Percentiles rank a stretch among this genome's conserved stretches.
phyloP scores from a whole-genome alignment of 2,113 vertebrate genomes.

The Stegastes partitus region DNA sequence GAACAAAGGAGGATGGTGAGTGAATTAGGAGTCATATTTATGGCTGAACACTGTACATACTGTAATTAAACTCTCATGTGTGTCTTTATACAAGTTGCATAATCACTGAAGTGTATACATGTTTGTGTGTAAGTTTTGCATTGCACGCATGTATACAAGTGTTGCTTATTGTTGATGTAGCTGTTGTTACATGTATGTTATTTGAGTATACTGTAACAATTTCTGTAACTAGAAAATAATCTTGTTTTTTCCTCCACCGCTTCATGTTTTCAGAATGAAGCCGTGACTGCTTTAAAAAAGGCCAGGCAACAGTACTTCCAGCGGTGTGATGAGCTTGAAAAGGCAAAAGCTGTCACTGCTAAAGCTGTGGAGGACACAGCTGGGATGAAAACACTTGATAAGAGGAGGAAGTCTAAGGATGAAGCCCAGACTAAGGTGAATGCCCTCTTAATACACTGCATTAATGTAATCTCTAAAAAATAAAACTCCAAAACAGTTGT shows the following conservation, averaged over 20 bases:
- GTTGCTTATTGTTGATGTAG: conserved; percentile 2
- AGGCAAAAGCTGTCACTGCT: conserved; percentile 83
- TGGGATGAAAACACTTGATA: conserved; percentile 89
- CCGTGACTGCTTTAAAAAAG: conserved; percentile 86
- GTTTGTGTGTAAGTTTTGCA: background rate
- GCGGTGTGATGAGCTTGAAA: conserved; percentile 91
- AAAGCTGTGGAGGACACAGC: conserved; percentile 85
- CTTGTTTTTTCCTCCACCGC: background rate
- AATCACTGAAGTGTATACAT: background rate
- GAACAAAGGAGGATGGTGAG: conserved; percentile 91
- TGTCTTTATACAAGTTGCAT: background rate
- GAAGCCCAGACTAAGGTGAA: conserved; percentile 90
- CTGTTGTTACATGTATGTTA: background rate
- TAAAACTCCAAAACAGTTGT: background rate
- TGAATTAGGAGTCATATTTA: conserved; percentile 3
- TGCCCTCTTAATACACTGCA: background rate
- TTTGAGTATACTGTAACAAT: background rate
- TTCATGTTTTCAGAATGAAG: conserved; percentile 84
- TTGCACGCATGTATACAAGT: background rate
- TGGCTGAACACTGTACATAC: background rate
- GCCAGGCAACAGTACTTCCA: conserved; percentile 90
- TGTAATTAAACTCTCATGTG: background rate
- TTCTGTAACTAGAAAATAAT: background rate
- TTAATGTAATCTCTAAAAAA: background rate
- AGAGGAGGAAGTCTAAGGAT: conserved; percentile 90